phyloP scores from a whole-genome alignment of 2,888 invertebrate genomes.

The Nemoura dubitans region DNA sequence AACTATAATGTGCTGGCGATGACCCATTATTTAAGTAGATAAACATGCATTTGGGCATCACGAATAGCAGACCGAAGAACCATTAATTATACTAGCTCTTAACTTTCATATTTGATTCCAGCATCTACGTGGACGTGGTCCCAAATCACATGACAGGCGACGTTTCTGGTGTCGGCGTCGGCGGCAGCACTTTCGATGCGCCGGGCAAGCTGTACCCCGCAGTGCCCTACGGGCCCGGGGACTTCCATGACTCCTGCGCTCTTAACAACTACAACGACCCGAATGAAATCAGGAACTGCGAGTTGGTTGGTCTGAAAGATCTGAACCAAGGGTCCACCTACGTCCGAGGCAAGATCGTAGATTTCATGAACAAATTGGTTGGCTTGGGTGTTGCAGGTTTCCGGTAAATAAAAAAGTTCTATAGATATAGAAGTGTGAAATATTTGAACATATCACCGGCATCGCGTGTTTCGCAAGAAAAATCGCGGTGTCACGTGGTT shows the following conservation, averaged over 20 bases:
- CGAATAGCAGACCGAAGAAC: no score
- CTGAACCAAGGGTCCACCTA: constrained; percentile 73
- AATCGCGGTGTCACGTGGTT: no score
- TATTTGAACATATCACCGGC: no score
- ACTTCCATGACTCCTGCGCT: constrained; percentile 75
- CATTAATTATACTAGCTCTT: constrained; percentile 65
- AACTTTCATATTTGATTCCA: constrained; percentile 53
- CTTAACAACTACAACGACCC: constrained; percentile 74
- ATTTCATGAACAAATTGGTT: constrained; percentile 73
- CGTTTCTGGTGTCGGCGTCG: constrained; percentile 66
- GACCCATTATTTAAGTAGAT: no score
- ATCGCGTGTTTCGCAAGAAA: no score
- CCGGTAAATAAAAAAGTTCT: constrained; percentile 61
- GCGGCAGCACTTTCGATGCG: constrained; percentile 69
- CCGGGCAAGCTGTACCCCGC: constrained; percentile 65
- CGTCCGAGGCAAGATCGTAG: constrained; percentile 71
- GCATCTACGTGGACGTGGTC: constrained; percentile 78
- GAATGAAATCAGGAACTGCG: constrained; percentile 74
- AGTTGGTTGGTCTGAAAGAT: constrained; percentile 77
- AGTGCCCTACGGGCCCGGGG: constrained; percentile 71
- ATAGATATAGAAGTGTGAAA: neutral
- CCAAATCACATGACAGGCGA: constrained; percentile 78
- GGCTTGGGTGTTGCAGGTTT: constrained; percentile 85
- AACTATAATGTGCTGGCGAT: no score
- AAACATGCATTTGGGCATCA: no score